Evolutionary conservation across 2,113 vertebrate genomes (phyloP).

Genomic region (Heptranchias perlo): DNA sequence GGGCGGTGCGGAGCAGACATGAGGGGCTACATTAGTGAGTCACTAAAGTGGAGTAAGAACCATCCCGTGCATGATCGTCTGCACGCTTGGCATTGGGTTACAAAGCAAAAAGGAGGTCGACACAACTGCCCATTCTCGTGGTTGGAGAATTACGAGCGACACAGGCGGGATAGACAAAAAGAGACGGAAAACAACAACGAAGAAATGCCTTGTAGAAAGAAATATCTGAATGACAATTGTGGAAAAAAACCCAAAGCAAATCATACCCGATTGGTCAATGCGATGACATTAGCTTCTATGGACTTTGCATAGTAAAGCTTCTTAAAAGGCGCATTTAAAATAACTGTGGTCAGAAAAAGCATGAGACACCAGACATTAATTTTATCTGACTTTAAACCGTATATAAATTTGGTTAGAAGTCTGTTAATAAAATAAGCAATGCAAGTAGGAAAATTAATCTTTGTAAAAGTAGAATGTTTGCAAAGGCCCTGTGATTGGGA

Average conservation of each 20-base stretch:
- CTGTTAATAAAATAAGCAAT: conserved; percentile 20
- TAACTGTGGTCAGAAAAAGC: not conserved
- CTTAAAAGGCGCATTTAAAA: not conserved
- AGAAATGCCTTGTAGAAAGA: not conserved
- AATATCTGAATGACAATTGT: not conserved
- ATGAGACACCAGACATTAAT: conserved; percentile 1
- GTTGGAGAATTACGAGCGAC: not conserved
- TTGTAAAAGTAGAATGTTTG: not conserved
- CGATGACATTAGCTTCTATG: not conserved
- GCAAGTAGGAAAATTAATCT: conserved; percentile 33
- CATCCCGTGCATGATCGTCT: no score
- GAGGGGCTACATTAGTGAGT: not conserved
- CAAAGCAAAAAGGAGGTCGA: not conserved
- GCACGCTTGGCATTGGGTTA: not conserved
- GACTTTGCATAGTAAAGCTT: not conserved
- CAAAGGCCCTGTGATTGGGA: not conserved
- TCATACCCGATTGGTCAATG: not conserved
- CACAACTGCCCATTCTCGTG: not conserved
- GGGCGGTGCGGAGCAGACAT: not conserved
- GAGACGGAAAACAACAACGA: not conserved
- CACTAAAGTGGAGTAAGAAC: not conserved
- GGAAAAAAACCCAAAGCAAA: not conserved
- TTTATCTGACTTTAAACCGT: not conserved
- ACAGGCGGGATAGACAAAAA: not conserved
- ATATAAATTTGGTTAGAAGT: not conserved